Conservation (phyloP, 2,113 vertebrate genomes). For the Poecilia latipinna region DNA sequence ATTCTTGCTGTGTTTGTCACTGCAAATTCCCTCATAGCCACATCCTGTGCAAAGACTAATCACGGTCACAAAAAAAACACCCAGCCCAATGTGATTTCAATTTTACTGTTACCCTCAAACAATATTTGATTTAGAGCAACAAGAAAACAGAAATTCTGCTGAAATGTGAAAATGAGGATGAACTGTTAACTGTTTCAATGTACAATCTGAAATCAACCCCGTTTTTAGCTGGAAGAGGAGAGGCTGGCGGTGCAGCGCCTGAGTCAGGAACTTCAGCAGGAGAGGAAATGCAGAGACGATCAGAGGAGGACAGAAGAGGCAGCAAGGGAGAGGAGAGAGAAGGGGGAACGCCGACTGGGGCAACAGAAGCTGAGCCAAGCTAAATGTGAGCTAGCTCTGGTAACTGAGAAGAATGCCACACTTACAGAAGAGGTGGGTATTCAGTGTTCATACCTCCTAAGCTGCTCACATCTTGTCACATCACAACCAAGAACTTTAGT, state of each 20-base stretch:
- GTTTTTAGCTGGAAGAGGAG: constrained; percentile 71
- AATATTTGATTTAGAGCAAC: constrained; percentile 2
- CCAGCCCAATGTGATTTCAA: not conserved
- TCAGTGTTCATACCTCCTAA: not conserved
- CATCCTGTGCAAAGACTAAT: constrained; percentile 26
- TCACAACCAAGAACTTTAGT: too few relatives aligned
- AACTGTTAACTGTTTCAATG: not conserved
- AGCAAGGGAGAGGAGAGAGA: constrained; percentile 69
- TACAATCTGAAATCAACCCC: not conserved
- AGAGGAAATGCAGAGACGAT: constrained; percentile 64
- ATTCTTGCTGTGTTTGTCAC: constrained; percentile 22
- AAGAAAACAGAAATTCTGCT: not conserved
- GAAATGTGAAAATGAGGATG: not conserved
- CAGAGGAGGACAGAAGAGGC: constrained; percentile 51
- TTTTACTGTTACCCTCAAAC: constrained; percentile 1
- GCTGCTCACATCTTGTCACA: too few relatives aligned
- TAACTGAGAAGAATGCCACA: constrained; percentile 76
- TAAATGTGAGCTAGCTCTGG: constrained; percentile 73
- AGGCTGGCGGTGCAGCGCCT: constrained; percentile 78
- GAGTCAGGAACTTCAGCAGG: constrained; percentile 76
- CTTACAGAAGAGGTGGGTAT: constrained; percentile 82
- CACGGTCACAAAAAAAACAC: constrained; percentile 14
- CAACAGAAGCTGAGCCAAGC: constrained; percentile 81
- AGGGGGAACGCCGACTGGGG: constrained; percentile 72
- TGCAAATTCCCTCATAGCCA: constrained; percentile 12